phyloP scores from a whole-genome alignment of 2,888 invertebrate genomes.

The Megamerina dolium region DNA sequence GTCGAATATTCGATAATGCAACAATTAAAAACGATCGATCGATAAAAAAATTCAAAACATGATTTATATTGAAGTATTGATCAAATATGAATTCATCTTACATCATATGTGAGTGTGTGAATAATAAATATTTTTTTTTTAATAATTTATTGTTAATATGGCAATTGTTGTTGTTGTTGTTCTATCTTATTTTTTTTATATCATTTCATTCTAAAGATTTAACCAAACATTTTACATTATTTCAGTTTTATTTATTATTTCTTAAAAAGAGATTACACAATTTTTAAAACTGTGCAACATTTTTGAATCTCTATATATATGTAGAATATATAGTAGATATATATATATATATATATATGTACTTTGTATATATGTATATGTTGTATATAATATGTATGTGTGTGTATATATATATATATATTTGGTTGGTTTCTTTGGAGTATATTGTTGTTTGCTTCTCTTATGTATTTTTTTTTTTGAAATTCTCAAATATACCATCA shows the following conservation, averaged over 20 bases:
- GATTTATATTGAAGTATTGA: too few relatives aligned
- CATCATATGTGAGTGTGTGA: too few relatives aligned
- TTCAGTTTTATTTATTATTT: neutral
- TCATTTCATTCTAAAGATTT: neutral
- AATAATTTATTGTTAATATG: constrained; percentile 3
- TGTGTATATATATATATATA: constrained; percentile 25
- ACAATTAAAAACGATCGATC: too few relatives aligned
- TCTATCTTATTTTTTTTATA: neutral
- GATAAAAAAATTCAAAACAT: too few relatives aligned
- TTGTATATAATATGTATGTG: constrained; percentile 30
- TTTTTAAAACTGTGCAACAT: constrained; percentile 12
- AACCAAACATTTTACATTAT: neutral
- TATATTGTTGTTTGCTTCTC: constrained; percentile 38
- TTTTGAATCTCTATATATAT: neutral
- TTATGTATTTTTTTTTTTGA: constrained; percentile 6
- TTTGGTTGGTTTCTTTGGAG: constrained; percentile 50
- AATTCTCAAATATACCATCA: too few relatives aligned
- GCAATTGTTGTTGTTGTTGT: constrained; percentile 2
- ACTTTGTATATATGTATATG: constrained; percentile 26
- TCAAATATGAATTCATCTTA: too few relatives aligned
- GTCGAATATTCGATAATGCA: too few relatives aligned
- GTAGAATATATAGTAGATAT: constrained; percentile 1
- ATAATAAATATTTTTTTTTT: too few relatives aligned
- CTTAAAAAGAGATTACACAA: neutral
- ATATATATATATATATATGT: too few relatives aligned